Evolutionary conservation across 2,797 vertebrate species (phyloP).

Genomic region (Scolopax rusticola): DNA sequence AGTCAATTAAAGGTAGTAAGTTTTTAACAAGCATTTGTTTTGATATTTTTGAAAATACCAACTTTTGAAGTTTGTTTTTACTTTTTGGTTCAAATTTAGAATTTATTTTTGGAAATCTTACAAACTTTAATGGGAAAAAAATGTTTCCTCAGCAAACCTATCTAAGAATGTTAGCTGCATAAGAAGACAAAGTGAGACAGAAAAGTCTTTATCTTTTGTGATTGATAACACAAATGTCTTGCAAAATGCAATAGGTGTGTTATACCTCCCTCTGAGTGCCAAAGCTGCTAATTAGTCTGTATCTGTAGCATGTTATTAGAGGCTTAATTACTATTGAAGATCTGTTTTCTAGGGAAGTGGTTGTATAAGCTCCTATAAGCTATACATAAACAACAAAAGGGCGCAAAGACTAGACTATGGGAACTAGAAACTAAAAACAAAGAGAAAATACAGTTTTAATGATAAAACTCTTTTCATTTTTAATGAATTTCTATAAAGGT

Average conservation of each 20-base stretch:
- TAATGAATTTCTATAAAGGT: neutral
- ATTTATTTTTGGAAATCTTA: neutral
- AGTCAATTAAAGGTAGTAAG: neutral
- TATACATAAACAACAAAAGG: neutral
- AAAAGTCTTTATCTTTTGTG: neutral
- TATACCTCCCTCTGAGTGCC: neutral
- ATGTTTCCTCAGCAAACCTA: neutral
- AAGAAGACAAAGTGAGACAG: neutral
- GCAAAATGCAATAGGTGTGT: neutral
- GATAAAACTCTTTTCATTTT: neutral
- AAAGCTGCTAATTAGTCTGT: neutral
- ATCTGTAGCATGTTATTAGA: neutral
- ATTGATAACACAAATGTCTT: neutral
- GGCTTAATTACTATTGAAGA: neutral
- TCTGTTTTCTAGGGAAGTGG: neutral
- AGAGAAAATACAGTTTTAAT: neutral
- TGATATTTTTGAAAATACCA: neutral
- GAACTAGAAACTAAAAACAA: neutral
- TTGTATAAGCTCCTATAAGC: neutral
- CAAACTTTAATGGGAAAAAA: neutral
- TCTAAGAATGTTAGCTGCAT: neutral
- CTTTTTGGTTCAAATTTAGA: neutral
- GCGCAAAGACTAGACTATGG: neutral
- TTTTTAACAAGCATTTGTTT: neutral
- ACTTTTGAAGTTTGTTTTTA: neutral